A percentile compares a stretch with the other conserved stretches of the same genome.
These are phyloP conservation scores for Trichonephila clavata DNA, from an alignment of 1,140 invertebrate species.

Conservation along the genomic window DNA sequence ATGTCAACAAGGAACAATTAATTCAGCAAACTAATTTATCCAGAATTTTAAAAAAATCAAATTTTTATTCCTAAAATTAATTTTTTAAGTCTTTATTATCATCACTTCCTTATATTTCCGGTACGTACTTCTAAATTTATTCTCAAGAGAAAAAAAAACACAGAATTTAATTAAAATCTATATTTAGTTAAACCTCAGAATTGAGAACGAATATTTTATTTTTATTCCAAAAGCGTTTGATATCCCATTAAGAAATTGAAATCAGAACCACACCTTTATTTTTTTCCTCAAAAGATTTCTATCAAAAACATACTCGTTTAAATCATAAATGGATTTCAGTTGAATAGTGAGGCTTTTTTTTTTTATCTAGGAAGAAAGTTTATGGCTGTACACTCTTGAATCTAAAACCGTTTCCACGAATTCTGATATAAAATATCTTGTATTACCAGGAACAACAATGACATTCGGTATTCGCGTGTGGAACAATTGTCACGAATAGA, in stretches of 20 bases:
- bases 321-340: neutral
- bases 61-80: no score
- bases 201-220: neutral
- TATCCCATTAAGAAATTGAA: neutral
- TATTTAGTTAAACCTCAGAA: neutral
- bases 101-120: no score
- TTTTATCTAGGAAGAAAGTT: neutral
- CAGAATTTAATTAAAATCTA: neutral
- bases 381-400: neutral
- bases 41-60: no score
- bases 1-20: no score
- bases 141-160: neutral
- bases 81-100: no score
- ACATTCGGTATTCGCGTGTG: neutral
- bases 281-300: neutral
- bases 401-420: neutral
- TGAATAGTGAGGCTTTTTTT: neutral
- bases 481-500: neutral
- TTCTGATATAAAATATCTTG: neutral
- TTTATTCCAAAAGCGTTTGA: neutral
- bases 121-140: no score
- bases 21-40: no score
- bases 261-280: neutral
- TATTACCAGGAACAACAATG: conserved; percentile 20
- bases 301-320: neutral